Percentiles rank a stretch among this genome's conserved stretches.
phyloP scores from a whole-genome alignment of 2,888 invertebrate species.

The Idaea biselata region DNA sequence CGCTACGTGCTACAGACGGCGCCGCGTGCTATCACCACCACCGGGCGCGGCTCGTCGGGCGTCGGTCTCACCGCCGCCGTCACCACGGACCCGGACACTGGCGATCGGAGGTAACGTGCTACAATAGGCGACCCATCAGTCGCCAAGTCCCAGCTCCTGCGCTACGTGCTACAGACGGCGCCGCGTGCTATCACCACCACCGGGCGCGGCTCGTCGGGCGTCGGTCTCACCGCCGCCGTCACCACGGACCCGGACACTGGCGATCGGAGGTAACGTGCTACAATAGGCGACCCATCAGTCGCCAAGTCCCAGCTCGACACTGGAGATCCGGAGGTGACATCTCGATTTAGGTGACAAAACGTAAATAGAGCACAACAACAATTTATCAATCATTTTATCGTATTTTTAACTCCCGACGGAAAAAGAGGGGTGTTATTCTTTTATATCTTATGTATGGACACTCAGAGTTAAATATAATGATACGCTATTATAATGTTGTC shows the following conservation, averaged over 20 bases:
- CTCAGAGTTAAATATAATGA: too few species aligned
- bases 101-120: conserved; percentile 81
- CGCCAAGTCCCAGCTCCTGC: conserved; percentile 85
- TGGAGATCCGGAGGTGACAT: too few species aligned
- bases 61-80: conserved; percentile 99
- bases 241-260: conserved; percentile 97
- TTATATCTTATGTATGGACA: too few species aligned
- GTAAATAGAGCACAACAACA: too few species aligned
- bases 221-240: conserved; percentile 99
- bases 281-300: too few species aligned
- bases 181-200: conserved; percentile 98
- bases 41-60: conserved; percentile 98
- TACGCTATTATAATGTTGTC: too few species aligned
- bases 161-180: conserved; percentile 96
- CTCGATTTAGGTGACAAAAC: too few species aligned
- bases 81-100: conserved; percentile 96
- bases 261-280: conserved; percentile 78
- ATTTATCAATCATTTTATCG: too few species aligned
- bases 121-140: too few species aligned
- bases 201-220: conserved; percentile 98
- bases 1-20: conserved; percentile 97
- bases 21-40: conserved; percentile 97
- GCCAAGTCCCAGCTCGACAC: too few species aligned
- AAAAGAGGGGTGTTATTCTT: too few species aligned
- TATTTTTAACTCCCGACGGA: too few species aligned